These are phyloP conservation scores for Tridacna crocea DNA, from an alignment of 2,888 invertebrate genomes.

Conservation along the genomic window DNA sequence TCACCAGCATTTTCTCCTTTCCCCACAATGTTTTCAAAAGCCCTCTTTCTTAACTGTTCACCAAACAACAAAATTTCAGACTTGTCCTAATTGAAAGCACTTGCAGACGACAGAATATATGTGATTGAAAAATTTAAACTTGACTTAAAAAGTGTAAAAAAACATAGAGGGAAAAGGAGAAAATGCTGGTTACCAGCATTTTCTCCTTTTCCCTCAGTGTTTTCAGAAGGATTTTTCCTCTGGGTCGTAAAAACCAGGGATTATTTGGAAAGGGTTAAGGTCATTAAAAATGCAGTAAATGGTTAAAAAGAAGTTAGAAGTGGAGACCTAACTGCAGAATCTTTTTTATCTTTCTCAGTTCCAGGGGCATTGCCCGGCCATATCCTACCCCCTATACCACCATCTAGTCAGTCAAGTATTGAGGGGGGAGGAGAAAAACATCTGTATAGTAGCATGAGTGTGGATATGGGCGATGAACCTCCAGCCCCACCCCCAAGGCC, in stretches of 20 bases:
- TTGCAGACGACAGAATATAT: too few relatives aligned
- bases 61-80: too few relatives aligned
- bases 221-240: background rate
- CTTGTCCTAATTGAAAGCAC: too few relatives aligned
- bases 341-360: slow-evolving; percentile 44
- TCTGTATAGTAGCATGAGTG: slow-evolving; percentile 29
- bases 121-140: too few relatives aligned
- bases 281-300: too few relatives aligned
- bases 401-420: slow-evolving; percentile 61
- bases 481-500: slow-evolving; percentile 77
- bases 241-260: background rate
- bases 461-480: slow-evolving; percentile 65
- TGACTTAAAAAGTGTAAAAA: too few relatives aligned
- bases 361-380: slow-evolving; percentile 73
- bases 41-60: too few relatives aligned
- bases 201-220: background rate
- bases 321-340: too few relatives aligned
- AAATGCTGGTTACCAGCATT: background rate
- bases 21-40: too few relatives aligned
- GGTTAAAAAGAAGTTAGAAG: too few relatives aligned
- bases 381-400: slow-evolving; percentile 71
- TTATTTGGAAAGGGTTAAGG: background rate
- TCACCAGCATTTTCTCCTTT: too few relatives aligned
- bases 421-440: slow-evolving; percentile 23
- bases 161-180: too few relatives aligned